Percentiles rank a stretch among this genome's conserved stretches.
Evolutionary conservation across 2,888 invertebrate species (phyloP).

Genomic region (Apodemia duryi): DNA sequence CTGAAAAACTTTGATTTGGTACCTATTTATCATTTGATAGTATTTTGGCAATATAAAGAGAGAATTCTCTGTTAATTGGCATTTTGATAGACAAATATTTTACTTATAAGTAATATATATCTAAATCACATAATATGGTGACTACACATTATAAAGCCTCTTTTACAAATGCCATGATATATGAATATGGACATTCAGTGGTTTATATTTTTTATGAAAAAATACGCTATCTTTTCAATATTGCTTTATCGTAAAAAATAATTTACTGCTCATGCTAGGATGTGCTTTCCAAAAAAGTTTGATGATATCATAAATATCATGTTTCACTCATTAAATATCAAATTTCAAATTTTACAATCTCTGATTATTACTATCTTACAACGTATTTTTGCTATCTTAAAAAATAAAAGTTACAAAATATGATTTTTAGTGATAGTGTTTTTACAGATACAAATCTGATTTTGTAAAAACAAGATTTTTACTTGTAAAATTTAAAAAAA

Average conservation of each 20-base stretch:
- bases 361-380: too few species aligned
- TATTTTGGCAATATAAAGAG: slow-evolving; percentile 4
- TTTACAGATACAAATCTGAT: background rate
- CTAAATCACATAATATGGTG: slow-evolving; percentile 65
- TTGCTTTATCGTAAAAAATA: background rate
- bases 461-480: background rate
- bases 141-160: slow-evolving; percentile 47
- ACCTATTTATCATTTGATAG: background rate
- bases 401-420: background rate
- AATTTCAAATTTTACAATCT: background rate
- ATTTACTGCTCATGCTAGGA: background rate
- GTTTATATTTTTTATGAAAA: slow-evolving; percentile 17
- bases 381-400: too few species aligned
- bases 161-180: slow-evolving; percentile 46
- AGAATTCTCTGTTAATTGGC: background rate
- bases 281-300: background rate
- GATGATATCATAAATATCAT: background rate
- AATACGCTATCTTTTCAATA: background rate
- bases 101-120: slow-evolving; percentile 23
- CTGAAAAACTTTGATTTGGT: background rate
- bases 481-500: slow-evolving; percentile 16
- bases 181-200: slow-evolving; percentile 34
- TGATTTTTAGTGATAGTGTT: background rate
- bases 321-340: background rate
- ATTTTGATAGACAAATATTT: slow-evolving; percentile 16